Base-by-base conservation (phyloP, 2,797 vertebrate genomes). In the Channa striata region DNA sequence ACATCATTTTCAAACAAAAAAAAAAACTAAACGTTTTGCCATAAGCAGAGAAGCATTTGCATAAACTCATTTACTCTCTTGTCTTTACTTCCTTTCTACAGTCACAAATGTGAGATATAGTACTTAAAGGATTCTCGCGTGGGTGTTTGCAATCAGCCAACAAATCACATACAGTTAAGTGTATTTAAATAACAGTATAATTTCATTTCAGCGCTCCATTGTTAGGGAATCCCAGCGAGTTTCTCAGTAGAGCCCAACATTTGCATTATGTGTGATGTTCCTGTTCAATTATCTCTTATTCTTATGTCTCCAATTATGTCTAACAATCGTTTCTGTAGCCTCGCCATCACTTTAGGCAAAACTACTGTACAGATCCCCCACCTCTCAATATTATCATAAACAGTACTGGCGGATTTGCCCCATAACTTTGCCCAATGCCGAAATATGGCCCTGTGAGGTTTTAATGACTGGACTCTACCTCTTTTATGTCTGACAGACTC, bases 401-500 rank as follows among this genome's bases (percentile, higher is more conserved):
- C n/a, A n/a, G n/a, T n/a, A n/a, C n/a, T n/a, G n/a, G n/a, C n/a
- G n/a, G n/a, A n/a, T n/a, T n/a, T n/a, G n/a, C n/a, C 21, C 37
- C 43, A 23, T 42, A 52, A 19, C 37, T n/a, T 33, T 3, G 4
- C 82, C 58, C 74, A 49, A 47, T 62, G 42, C 59, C 58, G 60
- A 68, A 59, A 63, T 73, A 52, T 25, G 37, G 72, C 59, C 72
- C 63, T 72, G 56, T 71, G 82, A 86, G 70, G 53, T 70, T 83
- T 82, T 68, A 58, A 70, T 78, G 72, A 72, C 68, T 76, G 60
- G 57, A 57, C 80, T 77, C 63, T 13, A 6, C 70, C 51, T 65
- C 43, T 80, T 79, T 79, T 72, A 72, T 78, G 67, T 78, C 65
- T 75, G 57, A 70, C 68, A 61, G 64, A 49, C 63, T 76, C 44